Conservation (phyloP, 2,797 vertebrate genomes). For the Lindbergichthys nudifrons region DNA sequence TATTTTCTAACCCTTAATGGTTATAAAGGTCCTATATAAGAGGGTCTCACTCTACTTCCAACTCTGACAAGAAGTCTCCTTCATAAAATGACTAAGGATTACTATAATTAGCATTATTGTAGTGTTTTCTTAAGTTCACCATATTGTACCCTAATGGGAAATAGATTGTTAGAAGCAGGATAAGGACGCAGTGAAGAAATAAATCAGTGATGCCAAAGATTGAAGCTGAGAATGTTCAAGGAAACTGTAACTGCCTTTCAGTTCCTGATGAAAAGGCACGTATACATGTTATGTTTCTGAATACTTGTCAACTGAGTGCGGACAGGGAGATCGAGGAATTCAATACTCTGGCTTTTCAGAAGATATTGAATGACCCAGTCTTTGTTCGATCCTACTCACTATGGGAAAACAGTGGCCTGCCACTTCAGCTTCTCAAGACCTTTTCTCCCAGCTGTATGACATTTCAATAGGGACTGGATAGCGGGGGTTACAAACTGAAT, state of each 20-base stretch:
- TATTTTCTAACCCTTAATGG: background rate
- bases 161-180: background rate
- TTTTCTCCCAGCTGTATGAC: slow-evolving; percentile 30
- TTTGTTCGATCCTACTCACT: slow-evolving; percentile 53
- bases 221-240: slow-evolving; percentile 7
- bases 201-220: slow-evolving; percentile 3
- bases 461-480: slow-evolving; percentile 53
- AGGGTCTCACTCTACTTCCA: background rate
- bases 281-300: slow-evolving; percentile 30
- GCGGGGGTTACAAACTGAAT: slow-evolving; percentile 34
- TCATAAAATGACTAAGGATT: background rate
- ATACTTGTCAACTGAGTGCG: slow-evolving; percentile 41
- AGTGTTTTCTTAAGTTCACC: background rate
- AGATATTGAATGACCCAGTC: slow-evolving; percentile 57
- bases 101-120: background rate
- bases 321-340: slow-evolving; percentile 37
- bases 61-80: background rate
- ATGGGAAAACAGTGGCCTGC: slow-evolving; percentile 42
- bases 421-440: slow-evolving; percentile 49
- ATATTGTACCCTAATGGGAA: background rate
- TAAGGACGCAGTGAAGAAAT: background rate
- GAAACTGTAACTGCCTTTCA: slow-evolving; percentile 13
- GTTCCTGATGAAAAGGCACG: slow-evolving; percentile 26
- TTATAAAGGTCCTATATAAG: too few species aligned
- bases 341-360: slow-evolving; percentile 51